A percentile compares a stretch with the other conserved stretches of the same genome.
Conservation (phyloP, 2,888 invertebrate genomes). For the Polydesmus complanatus region DNA sequence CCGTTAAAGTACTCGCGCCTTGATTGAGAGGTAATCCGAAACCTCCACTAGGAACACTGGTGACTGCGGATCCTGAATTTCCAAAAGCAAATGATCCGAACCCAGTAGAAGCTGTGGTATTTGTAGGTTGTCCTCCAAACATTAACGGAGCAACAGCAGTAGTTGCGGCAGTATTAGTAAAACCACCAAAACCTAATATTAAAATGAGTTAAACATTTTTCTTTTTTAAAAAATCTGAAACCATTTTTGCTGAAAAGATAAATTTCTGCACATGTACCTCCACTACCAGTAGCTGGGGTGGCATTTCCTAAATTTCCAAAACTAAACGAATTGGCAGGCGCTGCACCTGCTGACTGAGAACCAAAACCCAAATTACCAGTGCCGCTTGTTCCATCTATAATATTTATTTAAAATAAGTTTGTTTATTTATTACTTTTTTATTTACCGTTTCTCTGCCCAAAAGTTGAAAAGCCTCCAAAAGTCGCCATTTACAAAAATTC, state of each 20-base stretch:
- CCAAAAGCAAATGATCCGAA: neutral
- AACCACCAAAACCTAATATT: neutral
- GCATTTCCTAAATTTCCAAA: neutral
- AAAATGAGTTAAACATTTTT: no score
- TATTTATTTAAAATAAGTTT: neutral
- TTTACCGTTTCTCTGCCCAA: neutral
- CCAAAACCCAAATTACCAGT: neutral
- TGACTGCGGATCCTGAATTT: neutral
- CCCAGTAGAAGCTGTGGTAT: neutral
- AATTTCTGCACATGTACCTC: no score
- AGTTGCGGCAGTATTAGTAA: neutral
- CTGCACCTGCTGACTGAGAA: neutral
- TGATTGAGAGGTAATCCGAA: neutral
- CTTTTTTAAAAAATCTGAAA: no score
- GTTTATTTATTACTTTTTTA: neutral
- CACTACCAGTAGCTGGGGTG: neutral
- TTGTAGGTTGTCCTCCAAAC: slow-evolving; percentile 1
- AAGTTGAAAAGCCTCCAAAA: neutral
- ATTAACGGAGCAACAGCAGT: neutral
- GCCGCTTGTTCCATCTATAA: neutral
- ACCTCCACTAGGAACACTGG: neutral
- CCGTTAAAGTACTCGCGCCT: neutral
- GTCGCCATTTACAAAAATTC: neutral
- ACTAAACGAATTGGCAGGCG: neutral
- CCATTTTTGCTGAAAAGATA: no score